These are phyloP conservation scores for Cuniculus paca DNA, from an alignment of 2,797 vertebrate species.

Conservation along the genomic window DNA sequence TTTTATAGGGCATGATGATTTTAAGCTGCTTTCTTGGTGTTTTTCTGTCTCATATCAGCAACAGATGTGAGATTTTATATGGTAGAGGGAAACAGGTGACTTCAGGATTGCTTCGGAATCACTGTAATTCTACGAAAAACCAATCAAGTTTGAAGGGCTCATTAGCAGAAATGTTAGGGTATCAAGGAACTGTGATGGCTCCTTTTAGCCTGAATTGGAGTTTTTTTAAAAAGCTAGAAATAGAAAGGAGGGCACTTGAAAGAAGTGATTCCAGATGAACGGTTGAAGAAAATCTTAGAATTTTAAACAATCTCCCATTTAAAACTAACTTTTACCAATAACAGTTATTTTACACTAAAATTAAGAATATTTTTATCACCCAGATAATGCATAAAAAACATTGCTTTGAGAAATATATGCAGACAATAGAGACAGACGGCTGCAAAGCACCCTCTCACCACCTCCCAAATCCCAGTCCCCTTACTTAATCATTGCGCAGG, in stretches of 20 bases:
- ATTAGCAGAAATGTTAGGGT: conserved; percentile 66
- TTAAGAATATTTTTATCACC: not conserved
- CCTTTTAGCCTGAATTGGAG: conserved; percentile 24
- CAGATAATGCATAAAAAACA: not conserved
- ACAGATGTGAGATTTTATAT: conserved; percentile 23
- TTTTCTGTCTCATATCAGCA: not conserved
- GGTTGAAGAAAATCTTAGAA: conserved; percentile 11
- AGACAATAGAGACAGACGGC: not conserved
- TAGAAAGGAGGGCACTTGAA: conserved; percentile 32
- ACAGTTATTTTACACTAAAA: not conserved
- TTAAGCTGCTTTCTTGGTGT: conserved; percentile 10
- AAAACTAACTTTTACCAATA: conserved; percentile 51
- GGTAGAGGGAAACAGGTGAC: conserved; percentile 45
- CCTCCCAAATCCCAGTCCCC: not conserved
- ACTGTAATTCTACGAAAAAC: conserved; percentile 49
- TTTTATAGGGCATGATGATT: not conserved
- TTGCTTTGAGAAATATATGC: conserved; percentile 26
- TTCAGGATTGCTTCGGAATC: conserved; percentile 35
- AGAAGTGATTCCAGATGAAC: conserved; percentile 34
- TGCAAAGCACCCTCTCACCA: not conserved
- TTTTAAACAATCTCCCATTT: conserved; percentile 45
- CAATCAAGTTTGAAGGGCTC: conserved; percentile 63
- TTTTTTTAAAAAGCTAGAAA: conserved; percentile 48
- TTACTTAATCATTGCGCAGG: not conserved
- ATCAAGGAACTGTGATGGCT: conserved; percentile 7